Percentiles rank a stretch among this genome's conserved stretches.
Evolutionary conservation across 2,113 vertebrate species (phyloP).

Genomic region (Actenoides lindsayi): DNA sequence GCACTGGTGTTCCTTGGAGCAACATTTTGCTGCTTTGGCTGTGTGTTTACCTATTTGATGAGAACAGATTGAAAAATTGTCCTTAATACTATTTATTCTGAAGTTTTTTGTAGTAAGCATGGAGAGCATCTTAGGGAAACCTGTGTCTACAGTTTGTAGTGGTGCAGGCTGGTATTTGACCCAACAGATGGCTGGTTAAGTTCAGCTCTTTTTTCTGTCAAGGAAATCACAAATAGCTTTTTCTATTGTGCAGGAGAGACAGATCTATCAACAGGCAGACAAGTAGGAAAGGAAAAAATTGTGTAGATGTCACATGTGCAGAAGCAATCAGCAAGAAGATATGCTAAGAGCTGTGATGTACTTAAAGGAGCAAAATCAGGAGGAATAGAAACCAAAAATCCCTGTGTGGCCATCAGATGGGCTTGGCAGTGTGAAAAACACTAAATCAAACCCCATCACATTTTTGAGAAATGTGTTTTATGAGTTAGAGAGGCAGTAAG

Average conservation of each 20-base stretch:
- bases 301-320: background rate
- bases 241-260: background rate
- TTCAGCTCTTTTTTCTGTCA: background rate
- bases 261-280: background rate
- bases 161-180: background rate
- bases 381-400: background rate
- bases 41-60: background rate
- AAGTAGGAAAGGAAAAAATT: background rate
- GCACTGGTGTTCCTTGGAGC: background rate
- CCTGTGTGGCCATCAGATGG: background rate
- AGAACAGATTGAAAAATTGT: background rate
- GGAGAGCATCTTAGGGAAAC: background rate
- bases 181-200: background rate
- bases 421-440: background rate
- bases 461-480: background rate
- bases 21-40: background rate
- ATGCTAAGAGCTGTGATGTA: background rate
- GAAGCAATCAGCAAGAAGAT: background rate
- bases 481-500: background rate
- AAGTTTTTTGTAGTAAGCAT: background rate
- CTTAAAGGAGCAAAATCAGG: background rate
- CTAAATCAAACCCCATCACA: background rate
- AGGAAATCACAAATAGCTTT: background rate
- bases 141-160: too few species aligned
- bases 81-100: background rate